A percentile compares a stretch with the other conserved stretches of the same genome.
Conservation (phyloP, 64 coral and sea anemone species). For the Catalaphyllia jardinei region DNA sequence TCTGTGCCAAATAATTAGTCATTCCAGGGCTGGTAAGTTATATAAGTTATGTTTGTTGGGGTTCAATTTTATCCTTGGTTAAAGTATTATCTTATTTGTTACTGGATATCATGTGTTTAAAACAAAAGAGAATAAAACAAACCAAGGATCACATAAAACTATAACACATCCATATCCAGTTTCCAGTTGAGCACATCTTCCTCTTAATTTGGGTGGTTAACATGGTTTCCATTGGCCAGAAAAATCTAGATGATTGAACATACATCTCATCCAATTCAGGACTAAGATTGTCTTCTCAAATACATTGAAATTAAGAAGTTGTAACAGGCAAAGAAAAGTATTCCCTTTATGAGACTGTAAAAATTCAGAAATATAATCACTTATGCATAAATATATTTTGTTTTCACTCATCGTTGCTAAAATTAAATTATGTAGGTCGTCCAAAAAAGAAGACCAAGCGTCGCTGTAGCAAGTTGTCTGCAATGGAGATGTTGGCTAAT, state of each 20-base stretch:
- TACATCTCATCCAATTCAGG: too few species aligned
- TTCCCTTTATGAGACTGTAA: too few species aligned
- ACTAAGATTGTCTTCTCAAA: too few species aligned
- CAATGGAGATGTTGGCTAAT: constrained; percentile 47
- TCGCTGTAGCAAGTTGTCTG: constrained; percentile 30
- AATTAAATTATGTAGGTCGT: constrained; percentile 25
- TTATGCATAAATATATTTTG: constrained; percentile 4
- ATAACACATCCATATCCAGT: background rate
- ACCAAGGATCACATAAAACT: constrained; percentile 5
- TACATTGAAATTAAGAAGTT: too few species aligned
- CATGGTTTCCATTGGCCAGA: too few species aligned
- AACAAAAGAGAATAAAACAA: too few species aligned
- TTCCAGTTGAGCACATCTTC: too few species aligned
- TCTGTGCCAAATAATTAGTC: constrained; percentile 24
- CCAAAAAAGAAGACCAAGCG: constrained; percentile 30
- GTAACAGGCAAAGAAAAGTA: too few species aligned
- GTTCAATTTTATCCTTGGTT: background rate
- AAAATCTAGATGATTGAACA: too few species aligned
- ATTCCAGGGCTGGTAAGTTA: constrained; percentile 20
- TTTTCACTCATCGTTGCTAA: background rate
- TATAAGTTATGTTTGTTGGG: background rate
- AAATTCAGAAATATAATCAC: too few species aligned
- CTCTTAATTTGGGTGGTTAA: constrained; percentile 10
- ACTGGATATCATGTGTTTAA: too few species aligned
- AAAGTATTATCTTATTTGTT: background rate